A percentile compares a stretch with the other conserved stretches of the same genome.
phyloP scores from a whole-genome alignment of 2,888 invertebrate genomes.

The Cabera pusaria region DNA sequence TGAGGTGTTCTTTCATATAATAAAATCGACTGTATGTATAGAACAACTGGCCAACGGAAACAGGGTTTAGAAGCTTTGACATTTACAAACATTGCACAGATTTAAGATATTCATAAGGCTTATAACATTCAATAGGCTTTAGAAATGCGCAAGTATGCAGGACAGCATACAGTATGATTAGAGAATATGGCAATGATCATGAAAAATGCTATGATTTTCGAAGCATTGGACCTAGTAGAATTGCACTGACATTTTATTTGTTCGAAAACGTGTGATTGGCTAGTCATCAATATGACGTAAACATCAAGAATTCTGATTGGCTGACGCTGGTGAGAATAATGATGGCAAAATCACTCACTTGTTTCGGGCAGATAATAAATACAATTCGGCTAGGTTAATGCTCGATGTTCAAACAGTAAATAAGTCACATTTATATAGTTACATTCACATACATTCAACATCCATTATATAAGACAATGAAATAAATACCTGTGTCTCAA shows the following conservation, averaged over 20 bases:
- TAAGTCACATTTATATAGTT: constrained; percentile 2
- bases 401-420: constrained; percentile 22
- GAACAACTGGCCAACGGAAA: constrained; percentile 63
- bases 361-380: too few relatives aligned
- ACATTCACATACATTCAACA: constrained; percentile 24
- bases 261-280: too few relatives aligned
- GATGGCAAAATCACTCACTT: too few relatives aligned
- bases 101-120: constrained; percentile 20
- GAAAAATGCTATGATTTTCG: constrained; percentile 40
- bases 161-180: constrained; percentile 30
- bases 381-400: too few relatives aligned
- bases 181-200: constrained; percentile 36
- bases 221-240: too few relatives aligned
- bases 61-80: constrained; percentile 60
- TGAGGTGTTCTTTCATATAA: too few relatives aligned
- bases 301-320: too few relatives aligned
- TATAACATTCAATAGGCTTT: constrained; percentile 17
- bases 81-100: constrained; percentile 36
- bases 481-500: constrained; percentile 88
- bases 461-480: constrained; percentile 9
- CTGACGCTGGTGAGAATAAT: too few relatives aligned
- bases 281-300: too few relatives aligned
- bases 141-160: constrained; percentile 31
- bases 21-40: too few relatives aligned
- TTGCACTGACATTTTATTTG: too few relatives aligned